These are phyloP conservation scores for Mus spretus DNA, from an alignment of 2,797 vertebrate species.

Conservation along the genomic window DNA sequence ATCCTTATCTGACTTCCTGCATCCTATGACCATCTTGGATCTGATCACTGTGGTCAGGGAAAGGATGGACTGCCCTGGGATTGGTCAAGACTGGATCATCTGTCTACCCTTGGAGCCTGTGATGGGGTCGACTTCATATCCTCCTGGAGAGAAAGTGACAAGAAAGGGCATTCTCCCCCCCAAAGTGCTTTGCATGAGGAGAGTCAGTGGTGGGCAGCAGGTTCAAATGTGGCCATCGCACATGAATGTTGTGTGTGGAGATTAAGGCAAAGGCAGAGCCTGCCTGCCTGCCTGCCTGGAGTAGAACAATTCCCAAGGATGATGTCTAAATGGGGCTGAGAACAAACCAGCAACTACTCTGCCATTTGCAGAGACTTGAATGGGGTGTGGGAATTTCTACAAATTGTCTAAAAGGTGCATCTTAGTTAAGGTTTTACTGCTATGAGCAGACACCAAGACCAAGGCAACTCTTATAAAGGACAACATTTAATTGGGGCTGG, in stretches of 20 bases:
- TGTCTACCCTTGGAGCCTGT: background rate
- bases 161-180: background rate
- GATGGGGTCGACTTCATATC: accelerated
- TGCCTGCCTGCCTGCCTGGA: background rate
- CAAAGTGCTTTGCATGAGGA: background rate
- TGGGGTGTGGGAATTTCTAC: background rate
- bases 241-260: too few relatives aligned
- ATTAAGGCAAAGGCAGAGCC: background rate
- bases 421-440: too few relatives aligned
- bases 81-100: background rate
- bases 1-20: background rate
- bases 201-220: background rate
- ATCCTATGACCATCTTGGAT: background rate
- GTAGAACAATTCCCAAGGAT: background rate
- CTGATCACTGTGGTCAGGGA: background rate
- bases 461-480: too few relatives aligned
- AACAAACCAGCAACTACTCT: background rate
- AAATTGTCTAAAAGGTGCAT: background rate
- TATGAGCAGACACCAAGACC: too few relatives aligned
- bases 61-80: background rate
- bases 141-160: background rate
- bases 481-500: background rate
- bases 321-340: background rate
- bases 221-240: background rate
- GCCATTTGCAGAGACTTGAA: background rate